Conservation (phyloP, 2,797 vertebrate genomes). For the Takifugu rubripes region DNA sequence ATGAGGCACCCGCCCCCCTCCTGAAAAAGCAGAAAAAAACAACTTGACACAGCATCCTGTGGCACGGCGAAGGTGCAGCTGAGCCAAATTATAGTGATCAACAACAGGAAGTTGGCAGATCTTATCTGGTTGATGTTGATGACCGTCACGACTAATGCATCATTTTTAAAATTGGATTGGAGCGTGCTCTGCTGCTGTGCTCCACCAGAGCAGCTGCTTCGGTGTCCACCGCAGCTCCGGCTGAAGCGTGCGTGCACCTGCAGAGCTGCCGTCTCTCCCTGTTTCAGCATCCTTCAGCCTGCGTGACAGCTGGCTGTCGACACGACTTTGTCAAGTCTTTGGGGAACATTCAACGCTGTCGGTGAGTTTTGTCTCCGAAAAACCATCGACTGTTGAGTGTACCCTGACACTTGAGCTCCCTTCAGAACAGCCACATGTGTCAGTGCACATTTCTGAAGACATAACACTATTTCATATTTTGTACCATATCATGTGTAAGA, state of each 20-base stretch:
- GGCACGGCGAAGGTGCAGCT: too few species aligned
- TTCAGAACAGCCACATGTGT: background rate
- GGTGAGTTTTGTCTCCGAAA: constrained; percentile 95
- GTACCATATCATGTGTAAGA: too few species aligned
- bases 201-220: background rate
- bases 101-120: background rate
- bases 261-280: constrained; percentile 31
- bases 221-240: constrained; percentile 1
- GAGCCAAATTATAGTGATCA: background rate
- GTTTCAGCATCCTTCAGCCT: constrained; percentile 18
- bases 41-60: background rate
- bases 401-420: constrained; percentile 76
- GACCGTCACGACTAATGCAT: background rate
- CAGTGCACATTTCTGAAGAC: background rate
- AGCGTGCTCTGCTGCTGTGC: background rate
- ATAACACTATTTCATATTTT: too few species aligned
- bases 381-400: constrained; percentile 99
- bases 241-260: constrained; percentile 22
- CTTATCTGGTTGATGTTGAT: background rate
- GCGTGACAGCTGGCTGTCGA: constrained; percentile 22
- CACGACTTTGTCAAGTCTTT: constrained; percentile 53
- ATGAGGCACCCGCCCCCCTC: too few species aligned
- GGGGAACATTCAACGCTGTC: constrained; percentile 99
- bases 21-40: too few species aligned
- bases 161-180: background rate